Evolutionary conservation across 2,888 invertebrate species (phyloP).

Genomic region (Podotricha telesiphe): DNA sequence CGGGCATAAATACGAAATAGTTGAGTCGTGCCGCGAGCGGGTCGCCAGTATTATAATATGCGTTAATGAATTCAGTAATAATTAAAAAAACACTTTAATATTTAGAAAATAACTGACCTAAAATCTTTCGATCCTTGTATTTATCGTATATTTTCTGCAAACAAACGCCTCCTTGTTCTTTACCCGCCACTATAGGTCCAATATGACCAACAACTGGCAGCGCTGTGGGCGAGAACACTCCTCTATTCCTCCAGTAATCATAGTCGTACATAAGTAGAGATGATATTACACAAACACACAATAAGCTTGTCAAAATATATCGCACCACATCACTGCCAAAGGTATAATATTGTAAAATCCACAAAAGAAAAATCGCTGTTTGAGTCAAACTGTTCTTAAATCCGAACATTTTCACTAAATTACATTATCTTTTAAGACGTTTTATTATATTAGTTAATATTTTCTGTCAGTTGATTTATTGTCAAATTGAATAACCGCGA

Average conservation of each 20-base stretch:
- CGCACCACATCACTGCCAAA: constrained; percentile 59
- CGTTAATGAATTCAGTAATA: too few relatives aligned
- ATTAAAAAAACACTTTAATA: background rate
- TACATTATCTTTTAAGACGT: constrained; percentile 11
- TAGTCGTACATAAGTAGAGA: constrained; percentile 71
- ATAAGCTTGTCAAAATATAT: constrained; percentile 55
- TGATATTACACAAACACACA: constrained; percentile 52
- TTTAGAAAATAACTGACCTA: constrained; percentile 60
- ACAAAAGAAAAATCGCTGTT: constrained; percentile 57
- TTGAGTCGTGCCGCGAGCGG: too few relatives aligned
- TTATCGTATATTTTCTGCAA: constrained; percentile 74
- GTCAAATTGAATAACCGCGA: constrained; percentile 8
- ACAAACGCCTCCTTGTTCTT: constrained; percentile 75
- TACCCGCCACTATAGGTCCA: constrained; percentile 65
- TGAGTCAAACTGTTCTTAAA: constrained; percentile 64
- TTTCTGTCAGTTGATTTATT: background rate
- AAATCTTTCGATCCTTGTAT: constrained; percentile 64
- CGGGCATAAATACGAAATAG: too few relatives aligned
- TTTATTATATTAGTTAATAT: background rate
- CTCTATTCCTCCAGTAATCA: constrained; percentile 70
- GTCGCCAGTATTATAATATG: too few relatives aligned
- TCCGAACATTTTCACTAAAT: constrained; percentile 66
- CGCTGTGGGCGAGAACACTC: constrained; percentile 71
- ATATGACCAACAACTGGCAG: constrained; percentile 76
- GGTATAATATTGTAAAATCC: constrained; percentile 63